A percentile compares a stretch with the other conserved stretches of the same genome.
phyloP scores from a whole-genome alignment of 2,888 invertebrate species.

The Vannuccia rotundouncinata region DNA sequence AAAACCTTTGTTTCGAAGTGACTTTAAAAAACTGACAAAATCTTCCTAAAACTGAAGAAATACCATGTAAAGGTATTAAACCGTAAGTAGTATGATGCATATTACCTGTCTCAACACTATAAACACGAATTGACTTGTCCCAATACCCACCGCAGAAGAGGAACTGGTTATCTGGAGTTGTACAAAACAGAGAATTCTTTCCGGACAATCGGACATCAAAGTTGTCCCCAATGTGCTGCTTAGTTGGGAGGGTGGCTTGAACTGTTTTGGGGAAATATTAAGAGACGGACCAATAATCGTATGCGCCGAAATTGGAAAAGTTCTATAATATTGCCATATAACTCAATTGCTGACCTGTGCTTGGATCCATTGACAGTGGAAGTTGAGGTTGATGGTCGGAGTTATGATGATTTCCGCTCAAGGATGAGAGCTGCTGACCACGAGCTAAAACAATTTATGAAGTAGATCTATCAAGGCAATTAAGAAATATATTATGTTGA shows the following conservation, averaged over 20 bases:
- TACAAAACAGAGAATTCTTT: constrained; percentile 87
- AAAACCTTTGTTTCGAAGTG: no score
- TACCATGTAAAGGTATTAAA: no score
- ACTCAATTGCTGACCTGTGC: constrained; percentile 67
- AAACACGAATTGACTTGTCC: constrained; percentile 97
- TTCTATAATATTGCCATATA: not conserved
- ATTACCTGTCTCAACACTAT: constrained; percentile 85
- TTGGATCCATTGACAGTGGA: constrained; percentile 89
- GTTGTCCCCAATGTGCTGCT: constrained; percentile 86
- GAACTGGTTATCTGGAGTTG: constrained; percentile 90
- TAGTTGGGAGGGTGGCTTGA: constrained; percentile 44
- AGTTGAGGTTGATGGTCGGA: constrained; percentile 63
- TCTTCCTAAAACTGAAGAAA: no score
- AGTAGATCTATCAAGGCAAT: no score
- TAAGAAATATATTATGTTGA: no score
- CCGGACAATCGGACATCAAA: constrained; percentile 93
- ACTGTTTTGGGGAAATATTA: constrained; percentile 42
- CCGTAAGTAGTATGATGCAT: no score
- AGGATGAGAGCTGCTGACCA: not conserved
- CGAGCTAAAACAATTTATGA: no score
- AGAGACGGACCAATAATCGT: not conserved
- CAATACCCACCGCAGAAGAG: constrained; percentile 96
- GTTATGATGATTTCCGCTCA: constrained; percentile 40
- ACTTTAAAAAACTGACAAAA: no score
- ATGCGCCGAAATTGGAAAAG: constrained; percentile 42